These are phyloP conservation scores for Anthrax anthrax DNA, from an alignment of 2,888 invertebrate species.

Conservation along the genomic window DNA sequence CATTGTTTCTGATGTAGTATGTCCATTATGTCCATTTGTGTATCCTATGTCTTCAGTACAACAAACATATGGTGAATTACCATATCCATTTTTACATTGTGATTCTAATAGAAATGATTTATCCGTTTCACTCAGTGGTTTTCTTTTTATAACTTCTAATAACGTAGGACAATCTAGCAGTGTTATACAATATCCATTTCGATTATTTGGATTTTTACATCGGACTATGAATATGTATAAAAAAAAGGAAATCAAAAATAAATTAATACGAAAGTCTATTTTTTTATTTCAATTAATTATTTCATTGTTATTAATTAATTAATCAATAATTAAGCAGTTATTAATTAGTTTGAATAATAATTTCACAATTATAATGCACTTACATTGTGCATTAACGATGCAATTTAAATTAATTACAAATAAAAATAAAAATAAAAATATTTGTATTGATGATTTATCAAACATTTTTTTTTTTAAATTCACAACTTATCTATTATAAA, in stretches of 20 bases:
- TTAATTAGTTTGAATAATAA: too few relatives aligned
- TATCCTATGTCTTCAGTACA: constrained; percentile 22
- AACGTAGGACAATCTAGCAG: constrained; percentile 26
- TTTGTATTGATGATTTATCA: too few relatives aligned
- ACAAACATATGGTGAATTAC: constrained; percentile 24
- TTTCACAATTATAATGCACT: too few relatives aligned
- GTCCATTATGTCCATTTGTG: constrained; percentile 1
- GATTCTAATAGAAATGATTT: constrained; percentile 22
- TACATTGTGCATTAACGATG: background rate
- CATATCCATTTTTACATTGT: constrained; percentile 22
- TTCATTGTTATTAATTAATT: too few relatives aligned
- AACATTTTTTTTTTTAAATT: too few relatives aligned
- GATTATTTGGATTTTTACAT: constrained; percentile 37
- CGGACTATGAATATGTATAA: constrained; percentile 22
- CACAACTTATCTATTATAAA: too few relatives aligned
- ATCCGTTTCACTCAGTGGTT: constrained; percentile 13
- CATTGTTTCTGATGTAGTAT: background rate
- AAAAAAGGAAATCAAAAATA: too few relatives aligned
- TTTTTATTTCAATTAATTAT: too few relatives aligned
- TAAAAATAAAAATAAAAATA: too few relatives aligned
- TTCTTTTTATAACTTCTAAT: constrained; percentile 16
- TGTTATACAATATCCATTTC: constrained; percentile 23
- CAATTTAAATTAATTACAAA: background rate
- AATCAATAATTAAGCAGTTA: too few relatives aligned
- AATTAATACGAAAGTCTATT: too few relatives aligned